These are phyloP conservation scores for Phrynocephalus guinanensis DNA, from an alignment of 2,797 vertebrate genomes.

Conservation along the genomic window DNA sequence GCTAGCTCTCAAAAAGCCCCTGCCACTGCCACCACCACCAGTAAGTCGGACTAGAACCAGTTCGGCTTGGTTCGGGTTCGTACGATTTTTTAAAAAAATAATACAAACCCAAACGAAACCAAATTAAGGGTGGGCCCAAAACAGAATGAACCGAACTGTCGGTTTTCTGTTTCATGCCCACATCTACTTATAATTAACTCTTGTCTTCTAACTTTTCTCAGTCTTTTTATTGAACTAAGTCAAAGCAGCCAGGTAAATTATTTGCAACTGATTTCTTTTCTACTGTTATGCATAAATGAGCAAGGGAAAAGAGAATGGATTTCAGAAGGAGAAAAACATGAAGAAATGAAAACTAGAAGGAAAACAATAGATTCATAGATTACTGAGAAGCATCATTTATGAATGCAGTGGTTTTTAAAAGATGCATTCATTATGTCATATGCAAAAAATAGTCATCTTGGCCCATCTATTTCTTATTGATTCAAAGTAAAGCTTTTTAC, in stretches of 20 bases:
- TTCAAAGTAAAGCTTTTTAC: slow-evolving; percentile 23
- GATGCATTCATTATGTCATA: background rate
- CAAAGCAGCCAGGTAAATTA: background rate
- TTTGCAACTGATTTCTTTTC: background rate
- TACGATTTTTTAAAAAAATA: too few species aligned
- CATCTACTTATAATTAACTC: too few species aligned
- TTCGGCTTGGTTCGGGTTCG: too few species aligned
- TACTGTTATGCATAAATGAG: background rate
- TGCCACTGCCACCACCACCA: too few species aligned
- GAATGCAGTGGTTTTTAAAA: background rate
- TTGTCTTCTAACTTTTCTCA: too few species aligned
- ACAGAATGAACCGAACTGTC: too few species aligned
- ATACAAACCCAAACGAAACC: too few species aligned
- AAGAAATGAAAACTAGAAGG: background rate
- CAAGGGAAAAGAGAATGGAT: background rate
- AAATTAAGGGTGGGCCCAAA: too few species aligned
- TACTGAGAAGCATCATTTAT: background rate
- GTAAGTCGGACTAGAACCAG: too few species aligned
- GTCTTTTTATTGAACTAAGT: background rate
- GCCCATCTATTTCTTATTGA: slow-evolving; percentile 2
- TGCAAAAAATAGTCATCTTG: background rate
- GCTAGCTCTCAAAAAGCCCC: too few species aligned
- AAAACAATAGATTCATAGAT: background rate
- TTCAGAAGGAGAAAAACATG: background rate
- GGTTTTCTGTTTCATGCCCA: too few species aligned